Conservation (phyloP, 2,113 vertebrate species). For the Lamprotornis superbus region DNA sequence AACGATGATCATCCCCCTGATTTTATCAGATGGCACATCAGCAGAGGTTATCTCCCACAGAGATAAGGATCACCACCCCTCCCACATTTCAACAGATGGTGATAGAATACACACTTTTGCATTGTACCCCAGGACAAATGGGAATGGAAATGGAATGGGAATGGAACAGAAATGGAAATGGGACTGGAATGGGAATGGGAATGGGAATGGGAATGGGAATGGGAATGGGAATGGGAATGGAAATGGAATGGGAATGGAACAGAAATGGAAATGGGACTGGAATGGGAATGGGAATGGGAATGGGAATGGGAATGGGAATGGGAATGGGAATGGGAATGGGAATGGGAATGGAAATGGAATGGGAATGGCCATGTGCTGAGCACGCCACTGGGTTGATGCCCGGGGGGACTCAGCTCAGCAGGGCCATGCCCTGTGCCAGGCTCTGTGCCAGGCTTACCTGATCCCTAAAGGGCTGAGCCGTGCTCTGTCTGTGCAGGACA, state of each 20-base stretch:
- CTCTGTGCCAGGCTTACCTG: not conserved
- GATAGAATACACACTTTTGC: no score
- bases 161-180: not conserved
- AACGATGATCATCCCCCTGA: no score
- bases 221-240: not conserved
- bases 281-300: no score
- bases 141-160: not conserved
- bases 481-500: fast-evolving
- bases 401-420: not conserved
- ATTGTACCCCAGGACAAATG: no score
- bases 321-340: not conserved
- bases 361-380: not conserved
- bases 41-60: no score
- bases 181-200: no score
- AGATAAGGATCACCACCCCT: no score
- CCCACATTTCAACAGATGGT: no score
- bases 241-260: not conserved
- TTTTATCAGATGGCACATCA: no score
- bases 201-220: not conserved
- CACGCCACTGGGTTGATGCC: not conserved
- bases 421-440: not conserved
- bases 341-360: not conserved
- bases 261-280: not conserved
- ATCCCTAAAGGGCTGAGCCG: fast-evolving
- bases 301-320: no score